Conservation (phyloP, 1,140 invertebrate species). For the Drosophila grimshawi region DNA sequence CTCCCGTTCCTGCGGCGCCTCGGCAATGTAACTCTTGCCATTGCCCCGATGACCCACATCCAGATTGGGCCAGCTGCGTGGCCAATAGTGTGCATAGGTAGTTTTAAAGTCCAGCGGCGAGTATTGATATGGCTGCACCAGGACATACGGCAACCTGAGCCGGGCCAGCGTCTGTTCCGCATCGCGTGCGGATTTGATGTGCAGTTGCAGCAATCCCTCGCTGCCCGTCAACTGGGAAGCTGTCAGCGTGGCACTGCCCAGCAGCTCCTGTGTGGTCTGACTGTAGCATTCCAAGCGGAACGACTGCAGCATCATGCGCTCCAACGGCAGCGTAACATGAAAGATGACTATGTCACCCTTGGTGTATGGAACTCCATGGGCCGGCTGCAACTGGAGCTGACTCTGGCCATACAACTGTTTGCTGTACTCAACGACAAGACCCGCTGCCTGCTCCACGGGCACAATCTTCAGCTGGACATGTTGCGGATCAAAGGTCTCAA, state of each 20-base stretch:
- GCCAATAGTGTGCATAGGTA: slow-evolving; percentile 94
- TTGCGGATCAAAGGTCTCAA: slow-evolving; percentile 79
- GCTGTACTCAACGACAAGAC: slow-evolving; percentile 69
- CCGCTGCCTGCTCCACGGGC: slow-evolving; percentile 68
- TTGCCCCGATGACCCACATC: slow-evolving; percentile 96
- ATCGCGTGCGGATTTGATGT: slow-evolving; percentile 89
- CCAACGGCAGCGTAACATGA: slow-evolving; percentile 86
- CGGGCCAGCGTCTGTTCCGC: slow-evolving; percentile 87
- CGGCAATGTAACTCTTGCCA: slow-evolving; percentile 87
- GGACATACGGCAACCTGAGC: slow-evolving; percentile 86
- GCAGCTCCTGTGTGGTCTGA: slow-evolving; percentile 76
- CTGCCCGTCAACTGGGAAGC: slow-evolving; percentile 85
- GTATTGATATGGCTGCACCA: slow-evolving; percentile 90
- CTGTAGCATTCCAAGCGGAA: slow-evolving; percentile 70
- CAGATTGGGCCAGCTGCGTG: slow-evolving; percentile 91
- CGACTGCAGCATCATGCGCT: slow-evolving; percentile 45
- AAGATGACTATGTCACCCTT: slow-evolving; percentile 76
- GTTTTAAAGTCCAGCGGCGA: slow-evolving; percentile 91
- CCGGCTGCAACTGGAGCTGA: slow-evolving; percentile 61
- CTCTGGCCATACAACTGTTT: slow-evolving; percentile 75
- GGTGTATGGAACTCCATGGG: slow-evolving; percentile 67
- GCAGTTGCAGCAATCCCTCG: slow-evolving; percentile 90
- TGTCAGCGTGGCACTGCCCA: slow-evolving; percentile 93
- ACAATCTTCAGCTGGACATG: slow-evolving; percentile 72
- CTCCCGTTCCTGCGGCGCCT: slow-evolving; percentile 93